Evolutionary conservation across 2,888 invertebrate genomes (phyloP).

Genomic region (Seira musarum): DNA sequence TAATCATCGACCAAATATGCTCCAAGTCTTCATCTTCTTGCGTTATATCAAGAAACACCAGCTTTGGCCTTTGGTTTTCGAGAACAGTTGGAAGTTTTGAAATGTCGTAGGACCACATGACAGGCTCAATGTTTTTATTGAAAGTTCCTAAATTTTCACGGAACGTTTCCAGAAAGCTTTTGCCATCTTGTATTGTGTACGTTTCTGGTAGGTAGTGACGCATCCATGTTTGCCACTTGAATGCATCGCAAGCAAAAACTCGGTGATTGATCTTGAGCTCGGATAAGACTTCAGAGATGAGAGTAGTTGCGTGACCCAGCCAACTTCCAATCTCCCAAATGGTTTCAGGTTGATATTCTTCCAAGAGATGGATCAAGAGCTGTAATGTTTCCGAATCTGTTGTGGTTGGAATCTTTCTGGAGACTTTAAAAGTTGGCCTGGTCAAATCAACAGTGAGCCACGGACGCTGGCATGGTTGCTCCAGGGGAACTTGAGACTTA

Average conservation of each 20-base stretch:
- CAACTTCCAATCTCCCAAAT: constrained; percentile 64
- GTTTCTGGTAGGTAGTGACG: not conserved
- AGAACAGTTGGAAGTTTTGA: constrained; percentile 42
- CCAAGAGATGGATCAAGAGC: constrained; percentile 46
- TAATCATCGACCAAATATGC: constrained; percentile 51
- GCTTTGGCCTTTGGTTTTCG: constrained; percentile 40
- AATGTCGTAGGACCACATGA: constrained; percentile 58
- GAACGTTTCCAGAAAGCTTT: constrained; percentile 41
- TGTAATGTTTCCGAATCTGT: constrained; percentile 58
- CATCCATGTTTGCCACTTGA: constrained; percentile 62
- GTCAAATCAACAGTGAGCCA: constrained; percentile 43
- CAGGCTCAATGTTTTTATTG: constrained; percentile 31
- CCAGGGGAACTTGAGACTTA: constrained; percentile 42
- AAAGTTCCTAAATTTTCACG: constrained; percentile 10
- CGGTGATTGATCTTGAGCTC: not conserved
- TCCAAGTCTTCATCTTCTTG: constrained; percentile 59
- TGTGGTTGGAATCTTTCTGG: constrained; percentile 57
- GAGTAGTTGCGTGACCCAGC: constrained; percentile 53
- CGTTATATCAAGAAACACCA: constrained; percentile 58
- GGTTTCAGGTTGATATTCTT: constrained; percentile 28
- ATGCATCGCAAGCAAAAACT: constrained; percentile 62
- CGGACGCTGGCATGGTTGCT: constrained; percentile 36
- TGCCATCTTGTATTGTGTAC: constrained; percentile 5
- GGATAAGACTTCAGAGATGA: constrained; percentile 27
- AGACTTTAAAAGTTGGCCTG: not conserved